Conservation (phyloP, 1,140 invertebrate genomes). For the Colletes gigas region DNA sequence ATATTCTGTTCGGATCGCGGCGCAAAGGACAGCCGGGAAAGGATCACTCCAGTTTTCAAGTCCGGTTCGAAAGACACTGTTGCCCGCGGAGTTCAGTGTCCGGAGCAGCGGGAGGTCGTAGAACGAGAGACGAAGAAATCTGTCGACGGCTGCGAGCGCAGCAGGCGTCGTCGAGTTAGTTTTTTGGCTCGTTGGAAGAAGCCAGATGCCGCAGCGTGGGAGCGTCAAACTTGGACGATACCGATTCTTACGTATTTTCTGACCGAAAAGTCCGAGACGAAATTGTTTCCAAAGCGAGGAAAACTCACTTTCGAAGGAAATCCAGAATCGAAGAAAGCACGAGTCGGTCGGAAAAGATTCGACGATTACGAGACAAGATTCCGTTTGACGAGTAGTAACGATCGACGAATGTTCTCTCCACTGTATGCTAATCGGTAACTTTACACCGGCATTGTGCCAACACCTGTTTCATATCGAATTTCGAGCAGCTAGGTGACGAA, state of each 20-base stretch:
- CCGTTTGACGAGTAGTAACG: too few species aligned
- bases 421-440: constrained; percentile 56
- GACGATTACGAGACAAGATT: too few species aligned
- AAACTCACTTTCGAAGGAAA: too few species aligned
- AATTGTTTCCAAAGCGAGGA: too few species aligned
- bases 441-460: constrained; percentile 50
- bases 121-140: constrained; percentile 34
- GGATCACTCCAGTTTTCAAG: constrained; percentile 42
- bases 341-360: too few species aligned
- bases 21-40: constrained; percentile 30
- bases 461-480: constrained; percentile 69
- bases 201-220: constrained; percentile 10
- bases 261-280: background rate
- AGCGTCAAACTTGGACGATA: constrained; percentile 21
- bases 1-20: constrained; percentile 33
- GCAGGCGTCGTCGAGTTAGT: constrained; percentile 25
- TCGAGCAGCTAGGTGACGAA: constrained; percentile 53
- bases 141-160: constrained; percentile 21
- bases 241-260: background rate
- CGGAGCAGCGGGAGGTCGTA: constrained; percentile 54
- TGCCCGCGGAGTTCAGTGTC: constrained; percentile 42
- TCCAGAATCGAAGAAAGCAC: too few species aligned
- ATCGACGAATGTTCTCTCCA: constrained; percentile 19
- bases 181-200: constrained; percentile 4
- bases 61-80: constrained; percentile 40